Evolutionary conservation across 2,797 vertebrate species (phyloP), one percentile per base, ranked within the genome.

Genomic region (Sebastes miniatus): DNA sequence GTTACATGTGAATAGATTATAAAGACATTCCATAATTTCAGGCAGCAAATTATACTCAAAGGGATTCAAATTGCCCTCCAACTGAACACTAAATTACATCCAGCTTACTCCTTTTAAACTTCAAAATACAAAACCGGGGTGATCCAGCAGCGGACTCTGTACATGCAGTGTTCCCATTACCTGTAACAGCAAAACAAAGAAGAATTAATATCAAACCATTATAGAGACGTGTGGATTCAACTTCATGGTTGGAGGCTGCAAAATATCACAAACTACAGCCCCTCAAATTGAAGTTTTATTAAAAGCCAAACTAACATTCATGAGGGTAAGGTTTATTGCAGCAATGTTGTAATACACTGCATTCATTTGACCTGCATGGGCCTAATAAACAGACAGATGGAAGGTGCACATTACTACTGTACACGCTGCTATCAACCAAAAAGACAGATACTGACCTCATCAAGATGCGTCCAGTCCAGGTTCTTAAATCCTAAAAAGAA

Each of bases 391-490:
- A 4, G 20, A 13, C 6, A 67, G 43, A 47, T 47, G 43, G 43
- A 47, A 47, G 43, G 43, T 47, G 14, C 43, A 47, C 13, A 47
- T 47, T 47, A 47, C 14, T 47, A 47, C 43, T 39, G 36, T 14
- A 39, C 36, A 39, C 36, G 1, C 16, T 47, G 6, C 13, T 0
- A 25, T 57, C 54, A 14, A 25, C 22, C 56, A 52, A n/a, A 52
- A 18, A 0, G 4, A 7, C 8, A 2, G 1, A 50, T 20, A 74
- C 72, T 50, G 12, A 77, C 69, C 82, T 82, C 5, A 25, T 24
- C 0, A 14, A 6, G 13, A 61, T 7, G 0, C 0, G 6, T 39
- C 47, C 68, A n/a, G 8, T 4, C n/a, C 20, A 6, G n/a, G 11
- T 13, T 8, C 54, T 34, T 50, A 8, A 72, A 47, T 9, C 61